Percentiles rank a stretch among this genome's conserved stretches.
These are phyloP conservation scores for Cairina moschata DNA, from an alignment of 2,113 vertebrate genomes.

Conservation along the genomic window DNA sequence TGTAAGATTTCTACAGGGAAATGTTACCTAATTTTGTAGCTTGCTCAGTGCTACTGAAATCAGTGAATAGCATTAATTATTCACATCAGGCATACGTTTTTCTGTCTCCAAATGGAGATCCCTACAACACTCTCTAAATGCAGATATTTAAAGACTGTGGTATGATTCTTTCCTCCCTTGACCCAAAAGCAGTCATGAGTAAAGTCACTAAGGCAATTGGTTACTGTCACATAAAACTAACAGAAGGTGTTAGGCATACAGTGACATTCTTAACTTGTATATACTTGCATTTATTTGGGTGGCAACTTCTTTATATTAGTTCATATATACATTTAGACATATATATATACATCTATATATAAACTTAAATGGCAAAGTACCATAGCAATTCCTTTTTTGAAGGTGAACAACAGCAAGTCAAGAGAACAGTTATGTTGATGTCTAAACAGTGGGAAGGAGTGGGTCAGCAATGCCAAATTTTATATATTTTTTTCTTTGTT, in stretches of 20 bases:
- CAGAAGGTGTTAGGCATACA: neutral
- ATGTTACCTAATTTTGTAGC: neutral
- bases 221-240: neutral
- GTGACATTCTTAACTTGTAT: neutral
- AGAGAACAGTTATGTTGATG: neutral
- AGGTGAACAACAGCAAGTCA: neutral
- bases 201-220: conserved; percentile 12
- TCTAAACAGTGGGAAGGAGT: neutral
- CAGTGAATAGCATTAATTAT: conserved; percentile 19
- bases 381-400: neutral
- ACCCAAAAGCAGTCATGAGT: neutral
- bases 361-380: neutral
- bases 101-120: conserved; percentile 18
- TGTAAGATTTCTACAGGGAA: neutral
- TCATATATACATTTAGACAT: neutral
- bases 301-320: neutral
- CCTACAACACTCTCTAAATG: conserved; percentile 37
- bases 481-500: neutral
- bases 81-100: conserved; percentile 45
- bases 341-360: too few relatives aligned
- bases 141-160: conserved; percentile 43
- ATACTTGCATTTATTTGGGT: neutral
- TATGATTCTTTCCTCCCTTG: conserved; percentile 16
- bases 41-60: neutral
- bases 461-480: neutral